These are phyloP conservation scores for Diplodus puntazzo DNA, from an alignment of 2,797 vertebrate species.

Conservation along the genomic window DNA sequence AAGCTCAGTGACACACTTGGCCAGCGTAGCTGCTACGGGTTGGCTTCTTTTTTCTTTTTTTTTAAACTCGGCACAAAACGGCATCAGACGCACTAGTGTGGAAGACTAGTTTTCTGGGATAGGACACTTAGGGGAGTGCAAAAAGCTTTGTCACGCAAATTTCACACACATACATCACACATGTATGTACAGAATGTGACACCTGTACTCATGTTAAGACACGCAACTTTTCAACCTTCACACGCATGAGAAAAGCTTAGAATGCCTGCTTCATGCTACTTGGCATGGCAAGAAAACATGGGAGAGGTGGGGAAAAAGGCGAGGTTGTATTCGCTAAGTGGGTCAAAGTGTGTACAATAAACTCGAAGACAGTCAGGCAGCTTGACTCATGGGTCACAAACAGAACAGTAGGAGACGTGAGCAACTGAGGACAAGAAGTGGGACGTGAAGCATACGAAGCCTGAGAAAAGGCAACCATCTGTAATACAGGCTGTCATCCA, in stretches of 20 bases:
- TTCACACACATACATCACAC: not conserved
- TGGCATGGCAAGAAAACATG: conserved; percentile 18
- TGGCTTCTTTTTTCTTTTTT: conserved; percentile 26
- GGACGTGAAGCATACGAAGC: conserved; percentile 29
- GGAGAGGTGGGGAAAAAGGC: conserved; percentile 18
- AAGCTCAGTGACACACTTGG: conserved; percentile 76
- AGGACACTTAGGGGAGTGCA: conserved; percentile 24
- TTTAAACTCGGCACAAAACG: conserved; percentile 36
- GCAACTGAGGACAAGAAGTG: conserved; percentile 28
- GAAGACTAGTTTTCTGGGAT: conserved; percentile 59
- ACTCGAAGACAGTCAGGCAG: conserved; percentile 16
- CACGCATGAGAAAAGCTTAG: conserved; percentile 7
- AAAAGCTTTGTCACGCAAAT: conserved; percentile 30
- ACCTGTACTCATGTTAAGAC: conserved; percentile 15
- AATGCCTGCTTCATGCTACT: not conserved
- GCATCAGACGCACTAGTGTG: conserved; percentile 54
- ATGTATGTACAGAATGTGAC: not conserved
- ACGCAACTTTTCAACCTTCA: conserved; percentile 5
- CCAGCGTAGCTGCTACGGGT: conserved; percentile 23
- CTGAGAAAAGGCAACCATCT: conserved; percentile 40
- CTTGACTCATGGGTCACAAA: conserved; percentile 45
- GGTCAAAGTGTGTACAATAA: conserved; percentile 46
- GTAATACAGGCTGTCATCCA: conserved; percentile 35
- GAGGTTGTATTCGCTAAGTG: conserved; percentile 35
- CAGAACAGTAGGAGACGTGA: conserved; percentile 31